Evolutionary conservation across 92 coral and sea anemone genomes (phyloP).

Genomic region (Epizoanthus stellaris): DNA sequence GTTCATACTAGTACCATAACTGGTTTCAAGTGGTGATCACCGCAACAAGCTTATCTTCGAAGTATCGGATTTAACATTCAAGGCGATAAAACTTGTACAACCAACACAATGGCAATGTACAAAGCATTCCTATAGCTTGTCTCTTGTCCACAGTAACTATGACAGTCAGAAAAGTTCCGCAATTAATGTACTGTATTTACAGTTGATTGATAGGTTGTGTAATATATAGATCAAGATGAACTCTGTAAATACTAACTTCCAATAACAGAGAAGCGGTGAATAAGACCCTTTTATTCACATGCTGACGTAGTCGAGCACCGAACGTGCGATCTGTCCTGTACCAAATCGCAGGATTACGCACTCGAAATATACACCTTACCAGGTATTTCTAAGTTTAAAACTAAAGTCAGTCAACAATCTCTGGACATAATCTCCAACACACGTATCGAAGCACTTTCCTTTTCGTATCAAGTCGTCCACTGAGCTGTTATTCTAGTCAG

Average conservation of each 20-base stretch:
- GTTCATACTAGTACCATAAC: conserved; percentile 5
- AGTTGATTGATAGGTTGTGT: conserved; percentile 39
- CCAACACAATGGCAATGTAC: neutral
- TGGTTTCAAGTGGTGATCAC: neutral
- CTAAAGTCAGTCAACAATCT: too few species aligned
- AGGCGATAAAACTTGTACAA: neutral
- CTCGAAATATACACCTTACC: too few species aligned
- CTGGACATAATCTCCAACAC: too few species aligned
- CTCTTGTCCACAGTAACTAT: neutral
- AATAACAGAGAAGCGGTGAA: conserved; percentile 3
- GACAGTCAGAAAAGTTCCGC: conserved; percentile 8
- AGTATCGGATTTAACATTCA: neutral
- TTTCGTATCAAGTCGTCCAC: too few species aligned
- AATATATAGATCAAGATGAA: conserved; percentile 29
- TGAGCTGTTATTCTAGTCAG: too few species aligned
- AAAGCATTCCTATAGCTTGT: neutral
- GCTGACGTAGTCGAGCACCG: conserved; percentile 6
- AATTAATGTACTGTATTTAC: conserved; percentile 4
- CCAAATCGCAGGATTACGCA: neutral
- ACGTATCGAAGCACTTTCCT: too few species aligned
- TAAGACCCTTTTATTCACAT: neutral
- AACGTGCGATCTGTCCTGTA: neutral
- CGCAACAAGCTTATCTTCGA: neutral
- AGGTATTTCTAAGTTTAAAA: too few species aligned
- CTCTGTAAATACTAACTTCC: conserved; percentile 27